A percentile compares a stretch with the other conserved stretches of the same genome.
These are phyloP conservation scores for Cryptops parisi DNA, from an alignment of 2,888 invertebrate species.

Conservation along the genomic window DNA sequence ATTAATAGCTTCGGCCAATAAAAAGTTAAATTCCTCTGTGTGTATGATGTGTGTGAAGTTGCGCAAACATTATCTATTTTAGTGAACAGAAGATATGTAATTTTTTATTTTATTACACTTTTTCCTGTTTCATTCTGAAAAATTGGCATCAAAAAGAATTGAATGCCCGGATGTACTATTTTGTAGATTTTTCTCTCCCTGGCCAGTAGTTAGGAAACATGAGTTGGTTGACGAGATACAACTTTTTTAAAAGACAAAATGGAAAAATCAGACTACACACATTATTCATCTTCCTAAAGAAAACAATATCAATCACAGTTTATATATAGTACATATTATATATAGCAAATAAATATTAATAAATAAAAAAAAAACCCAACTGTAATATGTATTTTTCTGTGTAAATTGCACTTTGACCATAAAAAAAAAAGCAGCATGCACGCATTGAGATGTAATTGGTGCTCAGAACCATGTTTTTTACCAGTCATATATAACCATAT, in stretches of 20 bases:
- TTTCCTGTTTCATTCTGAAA: no score
- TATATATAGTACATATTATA: neutral
- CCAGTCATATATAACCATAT: neutral
- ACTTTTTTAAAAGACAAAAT: no score
- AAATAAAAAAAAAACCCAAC: no score
- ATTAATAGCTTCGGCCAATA: neutral
- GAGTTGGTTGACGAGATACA: no score
- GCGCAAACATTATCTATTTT: neutral
- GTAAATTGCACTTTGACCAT: neutral
- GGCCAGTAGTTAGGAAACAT: constrained; percentile 1
- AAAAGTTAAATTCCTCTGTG: neutral
- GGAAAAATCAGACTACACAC: no score
- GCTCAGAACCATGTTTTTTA: neutral
- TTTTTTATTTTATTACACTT: no score
- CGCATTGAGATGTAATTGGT: neutral
- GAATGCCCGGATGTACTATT: neutral
- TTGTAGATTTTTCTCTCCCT: neutral
- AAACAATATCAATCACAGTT: no score
- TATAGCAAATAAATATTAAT: no score
- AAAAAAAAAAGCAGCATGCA: neutral
- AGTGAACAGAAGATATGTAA: neutral
- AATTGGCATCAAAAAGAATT: no score
- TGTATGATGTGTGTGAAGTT: neutral
- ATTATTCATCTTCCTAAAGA: no score
- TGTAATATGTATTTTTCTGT: no score